A percentile compares a stretch with the other conserved stretches of the same genome.
Conservation (phyloP, 2,797 vertebrate species). For the Ambastaia sidthimunki region DNA sequence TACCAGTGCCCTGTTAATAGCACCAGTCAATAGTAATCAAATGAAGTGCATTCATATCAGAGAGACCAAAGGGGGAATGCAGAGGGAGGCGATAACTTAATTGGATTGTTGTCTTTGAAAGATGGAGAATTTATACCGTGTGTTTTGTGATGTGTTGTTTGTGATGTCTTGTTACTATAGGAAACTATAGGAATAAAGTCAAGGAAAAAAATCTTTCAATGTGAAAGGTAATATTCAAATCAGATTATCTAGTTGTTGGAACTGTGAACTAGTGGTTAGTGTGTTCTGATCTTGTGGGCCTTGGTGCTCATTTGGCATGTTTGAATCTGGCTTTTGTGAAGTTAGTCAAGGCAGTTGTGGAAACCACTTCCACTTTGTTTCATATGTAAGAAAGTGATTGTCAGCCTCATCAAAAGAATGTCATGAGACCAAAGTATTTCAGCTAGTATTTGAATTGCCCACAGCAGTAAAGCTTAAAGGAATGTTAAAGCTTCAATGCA, state of each 20-base stretch:
- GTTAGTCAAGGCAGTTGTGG: neutral
- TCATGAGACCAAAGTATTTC: neutral
- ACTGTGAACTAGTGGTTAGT: too few relatives aligned
- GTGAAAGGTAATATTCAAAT: neutral
- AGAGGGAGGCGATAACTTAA: neutral
- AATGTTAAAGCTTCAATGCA: conserved; percentile 22
- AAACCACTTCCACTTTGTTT: neutral
- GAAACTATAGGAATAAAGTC: neutral
- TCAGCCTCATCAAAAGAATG: neutral
- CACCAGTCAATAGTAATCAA: conserved; percentile 46
- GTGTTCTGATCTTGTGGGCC: too few relatives aligned
- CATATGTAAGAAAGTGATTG: neutral
- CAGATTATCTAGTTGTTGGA: too few relatives aligned
- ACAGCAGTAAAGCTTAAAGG: conserved; percentile 34
- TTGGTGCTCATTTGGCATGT: too few relatives aligned
- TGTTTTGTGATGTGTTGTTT: conserved; percentile 12
- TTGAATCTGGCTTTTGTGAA: too few relatives aligned
- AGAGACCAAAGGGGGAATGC: conserved; percentile 1
- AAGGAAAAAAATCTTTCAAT: too few relatives aligned
- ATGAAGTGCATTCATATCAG: conserved; percentile 29
- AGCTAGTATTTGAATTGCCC: conserved; percentile 35
- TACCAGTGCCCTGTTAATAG: conserved; percentile 14
- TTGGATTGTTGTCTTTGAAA: conserved; percentile 10
- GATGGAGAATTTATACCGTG: neutral
- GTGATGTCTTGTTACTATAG: neutral